These are phyloP conservation scores for Protula sp. DNA, from an alignment of 2,888 invertebrate species.

Conservation along the genomic window DNA sequence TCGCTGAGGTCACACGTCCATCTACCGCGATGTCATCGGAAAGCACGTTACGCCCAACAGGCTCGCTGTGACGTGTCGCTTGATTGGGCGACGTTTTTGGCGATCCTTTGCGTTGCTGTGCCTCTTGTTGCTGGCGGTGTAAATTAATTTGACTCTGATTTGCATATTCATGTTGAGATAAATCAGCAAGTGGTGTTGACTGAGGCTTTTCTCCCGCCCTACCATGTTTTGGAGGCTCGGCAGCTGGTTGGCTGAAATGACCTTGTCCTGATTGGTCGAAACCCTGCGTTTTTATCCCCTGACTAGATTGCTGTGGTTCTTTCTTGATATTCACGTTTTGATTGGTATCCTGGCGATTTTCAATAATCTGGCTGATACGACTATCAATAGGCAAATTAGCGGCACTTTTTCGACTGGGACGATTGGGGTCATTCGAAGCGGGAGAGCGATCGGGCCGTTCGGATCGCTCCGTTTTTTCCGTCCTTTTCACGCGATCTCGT, in stretches of 20 bases:
- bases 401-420: background rate
- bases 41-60: background rate
- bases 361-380: background rate
- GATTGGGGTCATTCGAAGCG: background rate
- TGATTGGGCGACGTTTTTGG: too few relatives aligned
- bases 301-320: too few relatives aligned
- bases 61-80: background rate
- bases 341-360: background rate
- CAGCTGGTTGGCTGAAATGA: background rate
- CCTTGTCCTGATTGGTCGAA: background rate
- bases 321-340: background rate
- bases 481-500: background rate
- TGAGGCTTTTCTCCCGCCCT: background rate
- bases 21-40: background rate
- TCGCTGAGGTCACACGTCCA: conserved; percentile 16
- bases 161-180: background rate
- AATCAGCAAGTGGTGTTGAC: background rate
- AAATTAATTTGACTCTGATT: background rate
- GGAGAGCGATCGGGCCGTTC: background rate
- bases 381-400: background rate
- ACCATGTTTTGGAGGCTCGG: background rate
- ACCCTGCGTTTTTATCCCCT: too few relatives aligned
- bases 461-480: background rate
- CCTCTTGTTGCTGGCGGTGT: background rate
- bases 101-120: conserved; percentile 1